Evolutionary conservation across 2,888 invertebrate species (phyloP).

Genomic region (Pristionchus maxplancki): DNA sequence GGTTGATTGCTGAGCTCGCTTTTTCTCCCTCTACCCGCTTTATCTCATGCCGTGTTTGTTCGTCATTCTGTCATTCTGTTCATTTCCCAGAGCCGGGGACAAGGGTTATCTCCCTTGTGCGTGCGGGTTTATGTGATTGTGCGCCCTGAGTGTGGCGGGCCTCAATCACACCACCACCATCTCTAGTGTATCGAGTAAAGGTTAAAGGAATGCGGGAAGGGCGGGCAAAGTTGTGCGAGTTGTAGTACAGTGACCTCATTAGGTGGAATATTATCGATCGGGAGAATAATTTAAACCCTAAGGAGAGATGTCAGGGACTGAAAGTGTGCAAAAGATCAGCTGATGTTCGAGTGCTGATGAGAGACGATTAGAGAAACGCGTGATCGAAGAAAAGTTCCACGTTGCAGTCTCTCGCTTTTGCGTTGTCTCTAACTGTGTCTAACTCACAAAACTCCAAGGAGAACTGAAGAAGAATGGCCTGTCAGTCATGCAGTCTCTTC

Average conservation of each 20-base stretch:
- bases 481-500: no score
- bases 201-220: neutral
- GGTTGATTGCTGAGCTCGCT: neutral
- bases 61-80: constrained; percentile 28
- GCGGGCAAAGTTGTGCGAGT: neutral
- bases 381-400: neutral
- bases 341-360: neutral
- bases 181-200: neutral
- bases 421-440: neutral
- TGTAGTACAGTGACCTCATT: neutral
- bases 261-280: neutral
- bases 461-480: neutral
- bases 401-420: neutral
- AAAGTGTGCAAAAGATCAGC: constrained; percentile 19
- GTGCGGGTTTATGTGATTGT: constrained; percentile 27
- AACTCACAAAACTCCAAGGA: neutral
- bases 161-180: neutral
- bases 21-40: neutral
- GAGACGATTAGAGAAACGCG: constrained; percentile 9
- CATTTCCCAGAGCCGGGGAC: neutral
- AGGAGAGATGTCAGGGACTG: neutral
- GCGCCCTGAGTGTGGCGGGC: neutral
- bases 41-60: constrained; percentile 16
- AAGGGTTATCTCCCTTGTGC: neutral
- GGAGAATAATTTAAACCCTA: neutral